phyloP scores from a whole-genome alignment of 2,797 vertebrate genomes.

The Allobates femoralis region DNA sequence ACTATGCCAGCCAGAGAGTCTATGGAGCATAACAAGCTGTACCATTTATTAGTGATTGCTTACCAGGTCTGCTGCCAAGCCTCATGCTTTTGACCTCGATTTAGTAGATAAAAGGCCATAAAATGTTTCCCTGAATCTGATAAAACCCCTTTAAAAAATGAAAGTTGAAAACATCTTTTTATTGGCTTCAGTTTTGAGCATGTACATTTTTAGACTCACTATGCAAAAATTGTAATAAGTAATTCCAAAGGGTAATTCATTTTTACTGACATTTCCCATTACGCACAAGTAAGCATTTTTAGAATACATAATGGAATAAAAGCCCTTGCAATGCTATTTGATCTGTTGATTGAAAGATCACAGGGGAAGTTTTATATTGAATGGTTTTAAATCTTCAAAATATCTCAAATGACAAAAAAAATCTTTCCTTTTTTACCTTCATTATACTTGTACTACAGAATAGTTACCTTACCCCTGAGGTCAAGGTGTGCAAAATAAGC shows the following conservation, averaged over 20 bases:
- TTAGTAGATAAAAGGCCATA: neutral
- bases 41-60: neutral
- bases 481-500: neutral
- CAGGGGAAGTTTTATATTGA: neutral
- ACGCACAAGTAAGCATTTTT: neutral
- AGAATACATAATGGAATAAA: neutral
- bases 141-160: neutral
- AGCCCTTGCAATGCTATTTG: neutral
- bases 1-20: too few species aligned
- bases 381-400: neutral
- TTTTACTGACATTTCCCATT: neutral
- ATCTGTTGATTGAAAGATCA: neutral
- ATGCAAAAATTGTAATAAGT: neutral
- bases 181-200: neutral
- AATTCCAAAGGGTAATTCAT: neutral
- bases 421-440: neutral
- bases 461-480: neutral
- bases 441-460: neutral
- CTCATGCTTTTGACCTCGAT: neutral
- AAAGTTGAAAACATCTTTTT: neutral
- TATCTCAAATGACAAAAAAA: neutral
- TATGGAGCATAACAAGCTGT: too few species aligned
- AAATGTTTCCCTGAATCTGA: too few species aligned
- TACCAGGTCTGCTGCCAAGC: neutral
- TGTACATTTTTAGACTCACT: neutral